Evolutionary conservation across 2,113 vertebrate species (phyloP).

Genomic region (Cheilinus undulatus): DNA sequence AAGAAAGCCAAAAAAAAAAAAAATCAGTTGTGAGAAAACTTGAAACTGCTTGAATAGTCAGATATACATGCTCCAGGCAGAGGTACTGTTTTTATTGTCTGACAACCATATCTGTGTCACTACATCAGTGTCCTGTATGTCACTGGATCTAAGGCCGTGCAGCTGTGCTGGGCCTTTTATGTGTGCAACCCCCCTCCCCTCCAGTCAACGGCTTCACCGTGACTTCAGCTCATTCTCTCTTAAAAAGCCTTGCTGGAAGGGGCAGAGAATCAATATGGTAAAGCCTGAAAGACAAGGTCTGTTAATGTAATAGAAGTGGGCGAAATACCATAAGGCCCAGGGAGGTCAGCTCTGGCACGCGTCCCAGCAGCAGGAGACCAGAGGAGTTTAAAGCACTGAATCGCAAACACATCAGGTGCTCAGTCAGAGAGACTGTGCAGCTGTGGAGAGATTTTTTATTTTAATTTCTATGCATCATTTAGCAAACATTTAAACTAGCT

Average conservation of each 20-base stretch:
- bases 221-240: constrained; percentile 71
- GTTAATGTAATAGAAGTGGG: constrained; percentile 74
- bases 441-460: constrained; percentile 1
- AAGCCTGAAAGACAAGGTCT: constrained; percentile 64
- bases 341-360: constrained; percentile 61
- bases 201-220: constrained; percentile 32
- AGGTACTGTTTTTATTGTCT: neutral
- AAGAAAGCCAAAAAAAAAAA: neutral
- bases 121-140: constrained; percentile 5
- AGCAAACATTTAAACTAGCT: neutral
- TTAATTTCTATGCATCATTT: neutral
- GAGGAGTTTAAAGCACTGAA: constrained; percentile 29
- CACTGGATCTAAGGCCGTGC: constrained; percentile 21
- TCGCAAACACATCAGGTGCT: constrained; percentile 27
- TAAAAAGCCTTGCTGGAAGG: constrained; percentile 68
- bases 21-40: neutral
- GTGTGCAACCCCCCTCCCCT: neutral
- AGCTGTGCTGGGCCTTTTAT: neutral
- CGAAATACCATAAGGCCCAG: constrained; percentile 63
- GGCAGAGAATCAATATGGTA: constrained; percentile 58
- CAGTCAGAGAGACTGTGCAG: neutral
- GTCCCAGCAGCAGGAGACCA: constrained; percentile 41
- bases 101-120: constrained; percentile 6
- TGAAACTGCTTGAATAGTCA: neutral
- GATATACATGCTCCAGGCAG: neutral